Evolutionary conservation across 1,140 invertebrate genomes (phyloP), one percentile per base, ranked within the genome.

Genomic region (Anoplophora glabripennis): DNA sequence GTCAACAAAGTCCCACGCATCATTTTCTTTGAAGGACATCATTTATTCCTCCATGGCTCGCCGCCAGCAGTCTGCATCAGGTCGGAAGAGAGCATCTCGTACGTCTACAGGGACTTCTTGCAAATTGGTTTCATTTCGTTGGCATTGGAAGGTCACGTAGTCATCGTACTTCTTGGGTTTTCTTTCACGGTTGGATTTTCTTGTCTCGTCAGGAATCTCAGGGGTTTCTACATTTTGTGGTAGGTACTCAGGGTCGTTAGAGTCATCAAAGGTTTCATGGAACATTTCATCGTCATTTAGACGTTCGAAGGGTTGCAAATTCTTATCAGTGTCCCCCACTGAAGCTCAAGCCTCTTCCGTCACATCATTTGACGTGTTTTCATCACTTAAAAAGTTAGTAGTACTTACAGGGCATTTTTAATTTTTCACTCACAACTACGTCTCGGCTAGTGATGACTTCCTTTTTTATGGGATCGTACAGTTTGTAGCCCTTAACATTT

Each of bases 1-100:
- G 40, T 74, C 61, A 18, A 70, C 67, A 34, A 76, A n/a, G 10
- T 71, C 68, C 75, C 75, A 77, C 3, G 66, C 67, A 34, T 68
- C 45, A 61, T 73, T 72, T n/a, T 70, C 66, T 48, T 66, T 35
- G 41, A 74, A 69, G 10, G 65, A 63, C 3, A 64, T 40, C 11
- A 71, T 34, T 45, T 74, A 65, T 5, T 71, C 62, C 10, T 59
- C n/a, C 67, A 74, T 75, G 1, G 69, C 66, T 17, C 59, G 53
- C 14, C 58, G 65, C 70, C 68, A 73, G 3, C 61, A 62, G 8
- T 71, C 63, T 48, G 21, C 63, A 21, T 70, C 64, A 17, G 57
- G 53, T 36, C 67, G 37, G 10, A 53, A 11, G 53, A 67, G 59
- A 9, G 69, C 71, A 57, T 66, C 61, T 59, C 21, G 21, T 28